Base-by-base conservation (phyloP, 2,797 vertebrate species). In the Enteromius afrohamiltoni region DNA sequence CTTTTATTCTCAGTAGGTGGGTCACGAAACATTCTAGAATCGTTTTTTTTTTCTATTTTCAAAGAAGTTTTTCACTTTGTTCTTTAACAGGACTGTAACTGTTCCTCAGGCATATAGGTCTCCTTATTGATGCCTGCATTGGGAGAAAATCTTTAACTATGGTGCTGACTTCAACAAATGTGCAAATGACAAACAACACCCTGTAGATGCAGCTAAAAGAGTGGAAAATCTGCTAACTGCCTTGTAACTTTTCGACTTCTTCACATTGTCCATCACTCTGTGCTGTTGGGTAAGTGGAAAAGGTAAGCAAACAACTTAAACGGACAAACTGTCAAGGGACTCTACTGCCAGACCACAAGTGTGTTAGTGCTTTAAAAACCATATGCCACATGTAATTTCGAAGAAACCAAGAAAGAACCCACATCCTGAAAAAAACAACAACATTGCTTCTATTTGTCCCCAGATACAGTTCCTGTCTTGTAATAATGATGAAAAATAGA, bases 151-250 rank as follows among this genome's bases (percentile, higher is more conserved):
- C 78, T 65, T 55, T 34, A 62, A 65, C 37, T 47, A 34, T 62
- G 45, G 19, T 68, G 73, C 64, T 85, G 49, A 73, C 77, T 80
- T 70, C 62, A 69, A 47, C 60, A 23, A 68, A 51, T 68, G 83
- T 62, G 71, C 71, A 14, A 37, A 42, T 47, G 53, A 60, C 40
- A 75, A 62, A 83, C 65, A 78, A 53, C 26, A 55, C 40, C 37
- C 49, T 29, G 58, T 40, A 77, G 37, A 58, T 26, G 37, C 26
- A 51, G 47, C 62, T 47, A 19, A 84, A 79, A 60, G 51, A 14
- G 37, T 78, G 40, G 49, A 70, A 83, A 58, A 78, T 51, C 70
- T 79, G 23, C 47, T 49, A 51, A 74, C 70, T 53, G 70, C 70
- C 9, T 53, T 1, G 4, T 74, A 31, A 74, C 70, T 29, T 47